Base-by-base conservation (phyloP, 64 coral and sea anemone species). In the Orbicella faveolata region DNA sequence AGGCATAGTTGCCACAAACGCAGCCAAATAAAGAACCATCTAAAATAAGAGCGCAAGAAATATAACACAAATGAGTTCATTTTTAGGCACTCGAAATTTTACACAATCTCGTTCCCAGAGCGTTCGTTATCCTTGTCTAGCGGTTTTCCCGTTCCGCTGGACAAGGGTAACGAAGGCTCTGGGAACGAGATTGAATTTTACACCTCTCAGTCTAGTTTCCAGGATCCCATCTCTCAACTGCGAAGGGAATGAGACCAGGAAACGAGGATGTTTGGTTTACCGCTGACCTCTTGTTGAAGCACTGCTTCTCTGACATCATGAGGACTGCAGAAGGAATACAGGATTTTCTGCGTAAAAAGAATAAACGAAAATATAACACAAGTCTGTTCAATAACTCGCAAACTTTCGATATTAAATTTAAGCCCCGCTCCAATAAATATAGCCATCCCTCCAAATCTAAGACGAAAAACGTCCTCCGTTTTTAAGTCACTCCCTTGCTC, bases 301-400 rank as follows among this genome's bases (percentile, higher is more conserved):
- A 98, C 96, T 2, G 96, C 93, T 78, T 98, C 96, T 75, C 97
- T 93, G 63, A 96, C 91, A 67, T 99, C 97, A 88, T 99, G 94
- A 79, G 97, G 97, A 85, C 87, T 93, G 53, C 97, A 99, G 87
- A 93, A 99, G 6, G 94, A 91, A 81, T 93, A 99, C 16, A 99
- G 89, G 39, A 93, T 96, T 92, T 98, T 98, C 93, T 99, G 55
- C 74, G 67, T 55, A 74, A 16, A 25, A 61, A 90, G 44, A 48
- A 21, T n/a, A 76, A 62, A 72, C 41, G 62, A 89, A 12, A 78
- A 12, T 16, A 52, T 37, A 86, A 73, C 8, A 9, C 37, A 30
- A 30, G 13, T 37, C 18, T 57, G 30, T 20, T 44, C 6, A 59
- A 19, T 39, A 79, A 34, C 4, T 2, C 18, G 76, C 34, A 34